Evolutionary conservation across 1,140 invertebrate species (phyloP), one percentile per base, ranked within the genome.

Genomic region (Oreohelix idahoensis): DNA sequence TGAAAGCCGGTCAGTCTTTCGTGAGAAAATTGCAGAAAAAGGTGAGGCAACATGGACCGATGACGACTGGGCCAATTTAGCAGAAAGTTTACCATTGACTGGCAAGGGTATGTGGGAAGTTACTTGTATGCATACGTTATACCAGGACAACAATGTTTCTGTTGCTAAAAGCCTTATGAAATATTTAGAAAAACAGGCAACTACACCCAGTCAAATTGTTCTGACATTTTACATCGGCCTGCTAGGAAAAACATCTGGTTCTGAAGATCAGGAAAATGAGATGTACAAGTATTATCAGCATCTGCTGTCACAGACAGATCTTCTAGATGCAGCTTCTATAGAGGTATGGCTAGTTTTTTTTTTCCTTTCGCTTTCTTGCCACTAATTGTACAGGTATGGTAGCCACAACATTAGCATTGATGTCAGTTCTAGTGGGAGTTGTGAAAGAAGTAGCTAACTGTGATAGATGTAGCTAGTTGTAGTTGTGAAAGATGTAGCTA

Each of bases 311-410:
- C 23, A 26, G 1, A 45, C 79, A 45, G 69, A 73, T 32, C 1
- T 71, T 4, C n/a, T 81, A 32, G 79, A 81, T 81, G 63, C 79
- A 49, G 79, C 79, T 32, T 49, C 79, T 1, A 81, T 81, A 32
- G 79, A 81, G 79, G 79, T 81, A 0, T 38, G 53, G 26, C 13
- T n/a, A 58, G 13, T 49, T 17, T 49, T 8, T 49, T 49, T 17
- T 49, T 17, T 49, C 10, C 17, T 17, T 49, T 17, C n/a, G n/a
- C n/a, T n/a, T n/a, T n/a, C n/a, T n/a, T n/a, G n/a, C n/a, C n/a
- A n/a, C n/a, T n/a, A n/a, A n/a, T n/a, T n/a, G n/a, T n/a, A n/a
- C n/a, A n/a, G n/a, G n/a, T n/a, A n/a, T n/a, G n/a, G n/a, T n/a
- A n/a, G n/a, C n/a, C n/a, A n/a, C n/a, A n/a, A n/a, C n/a, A n/a